Percentiles rank a stretch among this genome's conserved stretches.
Conservation (phyloP, 2,888 invertebrate genomes). For the Caenorhabditis drosophilae region DNA sequence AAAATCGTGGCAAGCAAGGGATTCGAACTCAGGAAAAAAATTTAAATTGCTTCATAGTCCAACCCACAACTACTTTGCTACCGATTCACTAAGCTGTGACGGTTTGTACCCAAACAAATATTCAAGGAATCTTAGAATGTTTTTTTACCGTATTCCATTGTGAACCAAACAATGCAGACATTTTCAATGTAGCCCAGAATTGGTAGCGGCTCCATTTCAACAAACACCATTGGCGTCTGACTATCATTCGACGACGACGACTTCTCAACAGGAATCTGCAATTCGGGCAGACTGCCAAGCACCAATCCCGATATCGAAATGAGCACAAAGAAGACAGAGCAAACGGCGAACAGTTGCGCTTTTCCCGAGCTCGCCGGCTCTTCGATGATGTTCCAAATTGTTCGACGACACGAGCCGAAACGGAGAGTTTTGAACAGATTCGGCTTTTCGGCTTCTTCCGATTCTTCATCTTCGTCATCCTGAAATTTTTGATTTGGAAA, state of each 20-base stretch:
- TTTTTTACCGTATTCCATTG: conserved; percentile 51
- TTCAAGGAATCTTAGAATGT: too few species aligned
- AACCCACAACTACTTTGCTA: too few species aligned
- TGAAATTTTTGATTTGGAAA: not conserved
- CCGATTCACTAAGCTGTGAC: too few species aligned
- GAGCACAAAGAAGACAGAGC: conserved; percentile 62
- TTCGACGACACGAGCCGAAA: conserved; percentile 49
- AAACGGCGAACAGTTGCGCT: conserved; percentile 57
- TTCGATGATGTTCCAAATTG: conserved; percentile 60
- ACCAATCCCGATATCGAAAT: conserved; percentile 63
- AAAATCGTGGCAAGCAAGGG: too few species aligned
- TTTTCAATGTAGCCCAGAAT: conserved; percentile 55
- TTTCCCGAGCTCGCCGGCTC: conserved; percentile 58
- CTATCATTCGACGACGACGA: conserved; percentile 8
- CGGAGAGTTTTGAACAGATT: conserved; percentile 57
- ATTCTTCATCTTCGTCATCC: conserved; percentile 40
- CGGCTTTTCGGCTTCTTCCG: conserved; percentile 36
- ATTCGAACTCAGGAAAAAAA: too few species aligned
- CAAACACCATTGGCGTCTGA: conserved; percentile 39
- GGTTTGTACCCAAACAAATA: too few species aligned
- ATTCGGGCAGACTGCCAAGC: conserved; percentile 59
- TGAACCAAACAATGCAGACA: conserved; percentile 65
- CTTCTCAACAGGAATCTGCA: conserved; percentile 47
- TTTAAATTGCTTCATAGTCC: too few species aligned
- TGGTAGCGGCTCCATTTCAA: conserved; percentile 61